A percentile compares a stretch with the other conserved stretches of the same genome.
Conservation (phyloP, 92 coral and sea anemone genomes). For the Actinostola sp. region DNA sequence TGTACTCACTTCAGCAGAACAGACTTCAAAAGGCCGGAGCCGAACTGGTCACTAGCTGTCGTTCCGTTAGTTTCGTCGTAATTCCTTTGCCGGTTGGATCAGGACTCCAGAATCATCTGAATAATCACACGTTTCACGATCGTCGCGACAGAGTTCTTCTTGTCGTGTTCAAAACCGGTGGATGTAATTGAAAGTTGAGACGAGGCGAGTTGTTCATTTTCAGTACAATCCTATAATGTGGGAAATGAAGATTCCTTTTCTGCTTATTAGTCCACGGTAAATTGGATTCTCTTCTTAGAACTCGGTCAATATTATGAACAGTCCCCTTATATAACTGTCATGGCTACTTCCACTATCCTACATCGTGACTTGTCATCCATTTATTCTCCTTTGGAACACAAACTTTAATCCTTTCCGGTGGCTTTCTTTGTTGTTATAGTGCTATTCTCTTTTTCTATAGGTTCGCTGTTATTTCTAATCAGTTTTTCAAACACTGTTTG, state of each 20-base stretch:
- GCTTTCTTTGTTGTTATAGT: slow-evolving; percentile 3
- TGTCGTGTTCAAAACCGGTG: background rate
- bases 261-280: slow-evolving; percentile 12
- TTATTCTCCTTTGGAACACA: slow-evolving; percentile 21
- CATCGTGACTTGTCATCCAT: slow-evolving; percentile 13
- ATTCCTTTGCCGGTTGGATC: too few relatives aligned
- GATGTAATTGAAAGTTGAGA: background rate
- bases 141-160: too few relatives aligned
- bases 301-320: slow-evolving; percentile 27
- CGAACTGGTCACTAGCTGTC: too few relatives aligned
- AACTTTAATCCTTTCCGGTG: slow-evolving; percentile 30
- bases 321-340: slow-evolving; percentile 8
- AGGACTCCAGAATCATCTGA: too few relatives aligned
- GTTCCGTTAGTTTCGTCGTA: too few relatives aligned
- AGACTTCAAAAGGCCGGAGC: too few relatives aligned
- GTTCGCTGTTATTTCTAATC: slow-evolving; percentile 3
- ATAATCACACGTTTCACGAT: too few relatives aligned
- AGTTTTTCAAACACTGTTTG: slow-evolving; percentile 16
- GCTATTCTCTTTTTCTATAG: slow-evolving; percentile 4
- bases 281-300: slow-evolving; percentile 31
- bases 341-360: slow-evolving; percentile 3
- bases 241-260: slow-evolving; percentile 3
- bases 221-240: background rate
- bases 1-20: too few relatives aligned
- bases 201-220: slow-evolving; percentile 9